Base-by-base conservation (phyloP, 2,888 invertebrate species). In the Cyclophora punctaria region DNA sequence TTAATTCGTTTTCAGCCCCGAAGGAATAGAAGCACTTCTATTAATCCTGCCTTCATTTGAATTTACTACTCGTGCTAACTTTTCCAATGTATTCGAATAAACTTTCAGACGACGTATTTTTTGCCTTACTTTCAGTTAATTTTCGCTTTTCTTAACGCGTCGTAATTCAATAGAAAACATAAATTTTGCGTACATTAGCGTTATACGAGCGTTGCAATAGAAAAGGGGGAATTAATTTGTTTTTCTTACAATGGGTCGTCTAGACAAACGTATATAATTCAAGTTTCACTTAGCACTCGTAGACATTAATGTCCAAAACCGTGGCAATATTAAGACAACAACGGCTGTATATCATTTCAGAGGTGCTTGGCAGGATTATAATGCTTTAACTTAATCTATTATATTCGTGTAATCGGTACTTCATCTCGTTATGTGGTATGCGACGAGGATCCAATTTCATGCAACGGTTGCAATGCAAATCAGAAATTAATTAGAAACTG, bases 231-330 rank as follows among this genome's bases (percentile, higher is more conserved):
- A 84, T 85, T 86, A 85, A 85, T 85, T 86, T 87, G 84, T 86
- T 88, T 86, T 88, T 84, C 85, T 81, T 77, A 87, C 85, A 85
- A 87, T 83, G 75, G 83, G 64, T 67, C 73, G 87, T 88, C 87
- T 87, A 88, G 87, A 87, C 87, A 81, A 84, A 75, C 78, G 77
- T 73, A 67, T 78, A 86, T 88, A 85, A 83, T 81, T 87, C 85
- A 84, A 79, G 78, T 81, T 84, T 84, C 83, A 82, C 86, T 88
- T 86, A 87, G 83, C 73, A 61, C 64, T 68, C 66, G 69, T 60
- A 69, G 80, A 82, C 79, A 73, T 75, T 86, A 85, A 87, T 83
- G 81, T 84, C 67, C 63, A 51, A 69, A 73, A 68, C 67, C 62
- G 67, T 71, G 63, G 68, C 67, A 69, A 67, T 68, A 74, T 75